Percentiles rank a stretch among this genome's conserved stretches.
phyloP scores from a whole-genome alignment of 2,113 vertebrate species.

The Carollia perspicillata region DNA sequence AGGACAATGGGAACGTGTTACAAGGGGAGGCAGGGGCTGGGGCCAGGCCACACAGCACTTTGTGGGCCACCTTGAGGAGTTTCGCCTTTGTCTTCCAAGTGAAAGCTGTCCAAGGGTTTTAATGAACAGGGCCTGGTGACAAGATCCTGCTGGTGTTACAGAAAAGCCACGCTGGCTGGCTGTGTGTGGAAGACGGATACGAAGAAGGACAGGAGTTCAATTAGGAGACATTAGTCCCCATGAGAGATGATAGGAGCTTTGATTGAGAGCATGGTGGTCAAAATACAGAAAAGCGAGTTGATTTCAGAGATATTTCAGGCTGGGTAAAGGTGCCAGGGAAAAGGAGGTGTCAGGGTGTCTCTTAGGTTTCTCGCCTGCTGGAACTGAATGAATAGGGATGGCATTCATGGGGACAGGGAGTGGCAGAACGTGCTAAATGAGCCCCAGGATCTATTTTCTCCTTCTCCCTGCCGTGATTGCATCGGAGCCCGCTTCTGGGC shows the following conservation, averaged over 20 bases:
- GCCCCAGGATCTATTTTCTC: not conserved
- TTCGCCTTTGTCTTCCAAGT: not conserved
- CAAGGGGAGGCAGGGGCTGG: fast-evolving
- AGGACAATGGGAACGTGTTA: not conserved
- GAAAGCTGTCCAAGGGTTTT: not conserved
- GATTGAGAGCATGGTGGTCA: not conserved
- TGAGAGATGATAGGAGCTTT: not conserved
- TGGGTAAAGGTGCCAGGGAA: not conserved
- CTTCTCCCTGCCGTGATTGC: not conserved
- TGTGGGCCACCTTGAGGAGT: not conserved
- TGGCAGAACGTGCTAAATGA: not conserved
- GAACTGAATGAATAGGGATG: not conserved
- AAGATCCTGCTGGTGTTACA: not conserved
- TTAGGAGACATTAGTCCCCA: not conserved
- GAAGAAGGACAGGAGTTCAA: not conserved
- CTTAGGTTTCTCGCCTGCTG: not conserved
- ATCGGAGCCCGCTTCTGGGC: fast-evolving
- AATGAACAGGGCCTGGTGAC: not conserved
- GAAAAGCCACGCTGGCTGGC: not conserved
- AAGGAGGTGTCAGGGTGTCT: not conserved
- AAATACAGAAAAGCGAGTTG: not conserved
- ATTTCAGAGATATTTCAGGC: not conserved
- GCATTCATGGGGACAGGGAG: not conserved
- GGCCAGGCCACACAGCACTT: not conserved
- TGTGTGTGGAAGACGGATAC: not conserved